These are phyloP conservation scores for Clanis bilineata DNA, from an alignment of 2,888 invertebrate genomes.

Conservation along the genomic window DNA sequence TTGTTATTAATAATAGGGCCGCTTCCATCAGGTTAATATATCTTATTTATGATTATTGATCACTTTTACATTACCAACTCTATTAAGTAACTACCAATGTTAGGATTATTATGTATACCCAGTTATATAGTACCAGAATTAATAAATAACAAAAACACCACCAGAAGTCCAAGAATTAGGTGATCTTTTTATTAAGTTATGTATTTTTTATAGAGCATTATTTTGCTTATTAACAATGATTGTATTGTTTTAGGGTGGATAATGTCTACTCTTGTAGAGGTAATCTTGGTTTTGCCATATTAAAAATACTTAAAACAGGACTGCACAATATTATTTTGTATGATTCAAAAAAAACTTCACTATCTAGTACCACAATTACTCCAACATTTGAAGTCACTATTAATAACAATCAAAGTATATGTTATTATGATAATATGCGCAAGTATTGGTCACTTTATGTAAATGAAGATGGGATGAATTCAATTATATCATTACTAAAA, in stretches of 20 bases:
- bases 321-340: conserved; percentile 60
- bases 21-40: too few relatives aligned
- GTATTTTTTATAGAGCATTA: too few relatives aligned
- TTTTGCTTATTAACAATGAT: conserved; percentile 18
- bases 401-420: conserved; percentile 54
- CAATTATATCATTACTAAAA: conserved; percentile 49
- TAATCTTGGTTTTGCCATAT: conserved; percentile 68
- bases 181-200: too few relatives aligned
- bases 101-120: too few relatives aligned
- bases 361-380: conserved; percentile 55
- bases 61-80: too few relatives aligned
- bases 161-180: too few relatives aligned
- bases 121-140: too few relatives aligned
- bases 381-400: conserved; percentile 50
- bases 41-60: too few relatives aligned
- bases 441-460: conserved; percentile 69
- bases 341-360: conserved; percentile 61
- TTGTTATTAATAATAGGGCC: background rate
- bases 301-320: conserved; percentile 52
- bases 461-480: conserved; percentile 48
- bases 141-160: too few relatives aligned
- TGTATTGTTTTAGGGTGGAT: conserved; percentile 49
- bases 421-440: conserved; percentile 59
- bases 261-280: conserved; percentile 58
- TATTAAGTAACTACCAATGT: too few relatives aligned